Conservation (phyloP, 1,140 invertebrate genomes). For the Cyclina sinensis region DNA sequence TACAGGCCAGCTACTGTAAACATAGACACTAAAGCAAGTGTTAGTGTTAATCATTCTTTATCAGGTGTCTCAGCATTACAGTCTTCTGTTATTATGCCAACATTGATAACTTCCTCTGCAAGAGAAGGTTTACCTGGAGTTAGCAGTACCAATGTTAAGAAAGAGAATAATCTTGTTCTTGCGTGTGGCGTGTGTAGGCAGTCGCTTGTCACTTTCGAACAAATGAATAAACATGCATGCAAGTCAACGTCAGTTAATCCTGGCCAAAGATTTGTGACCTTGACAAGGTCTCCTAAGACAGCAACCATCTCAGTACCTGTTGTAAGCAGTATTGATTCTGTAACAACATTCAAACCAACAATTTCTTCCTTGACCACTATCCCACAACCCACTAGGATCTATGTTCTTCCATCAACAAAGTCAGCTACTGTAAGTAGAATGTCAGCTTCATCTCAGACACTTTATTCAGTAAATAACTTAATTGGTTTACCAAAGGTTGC, state of each 20-base stretch:
- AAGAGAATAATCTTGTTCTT: neutral
- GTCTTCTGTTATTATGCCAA: neutral
- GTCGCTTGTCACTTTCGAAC: neutral
- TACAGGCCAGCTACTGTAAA: too few relatives aligned
- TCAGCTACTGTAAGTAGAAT: neutral
- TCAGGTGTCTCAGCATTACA: neutral
- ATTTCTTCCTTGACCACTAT: neutral
- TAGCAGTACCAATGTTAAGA: neutral
- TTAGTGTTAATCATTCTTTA: too few relatives aligned
- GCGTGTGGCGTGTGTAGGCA: constrained; percentile 16
- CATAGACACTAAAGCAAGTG: too few relatives aligned
- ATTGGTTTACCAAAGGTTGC: too few relatives aligned
- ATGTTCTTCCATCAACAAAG: neutral
- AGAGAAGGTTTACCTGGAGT: neutral
- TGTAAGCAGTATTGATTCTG: neutral
- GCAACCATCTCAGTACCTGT: too few relatives aligned
- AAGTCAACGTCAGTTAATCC: neutral
- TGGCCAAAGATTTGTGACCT: neutral
- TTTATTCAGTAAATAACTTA: too few relatives aligned
- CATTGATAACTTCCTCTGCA: neutral
- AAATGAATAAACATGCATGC: constrained; percentile 24
- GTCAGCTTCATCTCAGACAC: neutral
- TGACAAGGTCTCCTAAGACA: neutral
- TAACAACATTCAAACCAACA: neutral
- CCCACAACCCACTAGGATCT: too few relatives aligned